Conservation (phyloP, 2,113 vertebrate species). For the Eurystomus gularis region DNA sequence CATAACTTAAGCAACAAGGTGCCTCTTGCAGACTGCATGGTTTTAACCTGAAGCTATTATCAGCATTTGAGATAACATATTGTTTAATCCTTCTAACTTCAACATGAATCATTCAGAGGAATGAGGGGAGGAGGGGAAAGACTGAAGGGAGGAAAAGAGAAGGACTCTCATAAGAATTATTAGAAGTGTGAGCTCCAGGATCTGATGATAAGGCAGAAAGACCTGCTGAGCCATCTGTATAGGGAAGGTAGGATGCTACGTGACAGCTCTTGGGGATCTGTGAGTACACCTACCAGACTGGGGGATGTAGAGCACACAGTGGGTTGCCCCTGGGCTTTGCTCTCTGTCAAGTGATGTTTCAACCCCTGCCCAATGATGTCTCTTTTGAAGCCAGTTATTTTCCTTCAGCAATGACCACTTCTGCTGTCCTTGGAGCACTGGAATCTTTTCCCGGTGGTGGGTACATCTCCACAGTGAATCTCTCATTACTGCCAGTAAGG, state of each 20-base stretch:
- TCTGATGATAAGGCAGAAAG: conserved; percentile 35
- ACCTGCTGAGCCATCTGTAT: not conserved
- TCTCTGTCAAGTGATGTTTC: not conserved
- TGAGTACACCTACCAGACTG: not conserved
- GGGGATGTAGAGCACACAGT: not conserved
- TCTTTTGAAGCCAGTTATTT: not conserved
- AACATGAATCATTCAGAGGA: conserved; percentile 69
- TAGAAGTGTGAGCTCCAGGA: conserved; percentile 8
- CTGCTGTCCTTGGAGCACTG: not conserved
- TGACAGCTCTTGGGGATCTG: not conserved
- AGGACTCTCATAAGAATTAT: conserved; percentile 36
- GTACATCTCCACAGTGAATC: not conserved
- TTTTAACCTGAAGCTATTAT: conserved; percentile 63
- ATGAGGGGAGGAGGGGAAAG: not conserved
- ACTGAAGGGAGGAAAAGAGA: not conserved
- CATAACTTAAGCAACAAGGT: conserved; percentile 64
- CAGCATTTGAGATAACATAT: conserved; percentile 52
- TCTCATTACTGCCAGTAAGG: not conserved
- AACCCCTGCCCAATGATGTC: not conserved
- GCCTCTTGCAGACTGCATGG: conserved; percentile 39
- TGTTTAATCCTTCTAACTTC: conserved; percentile 70
- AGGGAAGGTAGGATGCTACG: not conserved
- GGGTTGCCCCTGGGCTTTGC: not conserved
- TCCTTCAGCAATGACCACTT: not conserved
- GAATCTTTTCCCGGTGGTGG: not conserved